phyloP scores from a whole-genome alignment of 2,888 invertebrate genomes.

The Pristionchus japonicus region DNA sequence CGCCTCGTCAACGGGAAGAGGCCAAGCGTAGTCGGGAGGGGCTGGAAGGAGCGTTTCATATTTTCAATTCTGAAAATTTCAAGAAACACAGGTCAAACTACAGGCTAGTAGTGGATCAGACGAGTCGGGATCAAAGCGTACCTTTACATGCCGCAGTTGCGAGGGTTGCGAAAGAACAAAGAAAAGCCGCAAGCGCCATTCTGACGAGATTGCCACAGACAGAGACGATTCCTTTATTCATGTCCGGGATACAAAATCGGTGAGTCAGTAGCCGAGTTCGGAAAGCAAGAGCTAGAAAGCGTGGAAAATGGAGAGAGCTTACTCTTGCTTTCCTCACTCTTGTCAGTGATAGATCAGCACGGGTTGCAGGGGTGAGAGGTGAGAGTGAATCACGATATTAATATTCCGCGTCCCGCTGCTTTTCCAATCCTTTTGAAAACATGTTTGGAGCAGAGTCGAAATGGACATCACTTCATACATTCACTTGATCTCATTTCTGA shows the following conservation, averaged over 20 bases:
- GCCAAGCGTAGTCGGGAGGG: not conserved
- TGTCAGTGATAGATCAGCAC: no score
- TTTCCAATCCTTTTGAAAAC: not conserved
- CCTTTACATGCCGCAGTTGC: not conserved
- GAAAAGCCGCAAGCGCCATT: not conserved
- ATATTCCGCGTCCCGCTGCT: not conserved
- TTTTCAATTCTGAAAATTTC: no score
- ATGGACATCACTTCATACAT: not conserved
- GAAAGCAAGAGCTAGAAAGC: no score
- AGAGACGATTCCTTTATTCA: not conserved
- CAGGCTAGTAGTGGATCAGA: no score
- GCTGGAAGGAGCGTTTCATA: not conserved
- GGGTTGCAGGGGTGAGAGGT: not conserved
- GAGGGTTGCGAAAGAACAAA: not conserved
- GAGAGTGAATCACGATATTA: not conserved
- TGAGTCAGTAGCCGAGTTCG: not conserved
- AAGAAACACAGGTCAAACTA: no score
- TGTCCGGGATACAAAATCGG: not conserved
- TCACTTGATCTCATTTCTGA: not conserved
- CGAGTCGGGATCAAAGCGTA: no score
- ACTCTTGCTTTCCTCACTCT: no score
- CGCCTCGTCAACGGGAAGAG: not conserved
- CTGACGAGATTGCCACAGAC: not conserved
- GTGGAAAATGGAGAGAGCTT: no score
- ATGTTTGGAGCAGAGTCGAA: not conserved